These are phyloP conservation scores for Polymixis lichenea DNA, from an alignment of 2,888 invertebrate genomes.

Conservation along the genomic window DNA sequence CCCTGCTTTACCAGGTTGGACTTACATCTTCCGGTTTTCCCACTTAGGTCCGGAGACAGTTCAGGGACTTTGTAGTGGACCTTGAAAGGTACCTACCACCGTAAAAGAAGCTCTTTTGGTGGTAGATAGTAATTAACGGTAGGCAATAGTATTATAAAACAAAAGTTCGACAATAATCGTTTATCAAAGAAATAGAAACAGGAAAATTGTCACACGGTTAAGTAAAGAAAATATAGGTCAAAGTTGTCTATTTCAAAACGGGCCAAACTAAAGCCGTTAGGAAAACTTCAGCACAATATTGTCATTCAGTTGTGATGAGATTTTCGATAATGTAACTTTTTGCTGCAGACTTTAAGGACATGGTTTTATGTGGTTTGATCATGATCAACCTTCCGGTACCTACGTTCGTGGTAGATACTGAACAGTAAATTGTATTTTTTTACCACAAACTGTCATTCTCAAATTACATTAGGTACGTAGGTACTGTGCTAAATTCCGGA, in stretches of 20 bases:
- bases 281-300: conserved; percentile 32
- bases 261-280: conserved; percentile 34
- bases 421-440: neutral
- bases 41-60: no score
- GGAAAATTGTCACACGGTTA: conserved; percentile 21
- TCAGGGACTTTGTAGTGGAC: no score
- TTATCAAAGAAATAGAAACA: conserved; percentile 25
- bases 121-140: no score
- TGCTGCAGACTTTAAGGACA: neutral
- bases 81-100: no score
- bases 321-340: conserved; percentile 8
- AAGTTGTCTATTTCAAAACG: conserved; percentile 38
- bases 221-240: conserved; percentile 39
- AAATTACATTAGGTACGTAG: neutral
- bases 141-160: neutral
- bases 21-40: no score
- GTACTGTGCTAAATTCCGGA: neutral
- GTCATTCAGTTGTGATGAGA: conserved; percentile 24
- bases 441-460: neutral
- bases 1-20: no score
- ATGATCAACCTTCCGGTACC: no score
- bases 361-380: conserved; percentile 15
- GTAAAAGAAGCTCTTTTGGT: no score
- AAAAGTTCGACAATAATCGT: conserved; percentile 22
- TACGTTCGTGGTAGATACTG: neutral